Conservation (phyloP, 2,113 vertebrate genomes). For the Ivindomyrus marchei region DNA sequence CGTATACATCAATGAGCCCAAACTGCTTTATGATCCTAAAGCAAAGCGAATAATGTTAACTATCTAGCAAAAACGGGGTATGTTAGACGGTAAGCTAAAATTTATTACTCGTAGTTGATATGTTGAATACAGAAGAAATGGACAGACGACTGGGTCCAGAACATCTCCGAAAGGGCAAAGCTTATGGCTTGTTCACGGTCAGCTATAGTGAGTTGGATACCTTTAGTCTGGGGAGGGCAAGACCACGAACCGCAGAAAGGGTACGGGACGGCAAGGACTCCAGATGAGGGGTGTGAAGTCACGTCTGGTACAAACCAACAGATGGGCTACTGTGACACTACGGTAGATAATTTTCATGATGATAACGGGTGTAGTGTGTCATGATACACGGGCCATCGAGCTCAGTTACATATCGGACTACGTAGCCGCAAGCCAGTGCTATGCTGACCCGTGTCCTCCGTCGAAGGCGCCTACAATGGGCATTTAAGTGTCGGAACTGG, state of each 20-base stretch:
- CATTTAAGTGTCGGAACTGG: neutral
- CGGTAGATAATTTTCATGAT: neutral
- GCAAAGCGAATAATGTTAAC: neutral
- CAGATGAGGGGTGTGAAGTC: neutral
- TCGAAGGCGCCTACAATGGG: neutral
- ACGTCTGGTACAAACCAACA: neutral
- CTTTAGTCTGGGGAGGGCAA: neutral
- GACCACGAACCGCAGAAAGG: neutral
- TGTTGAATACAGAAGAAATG: neutral
- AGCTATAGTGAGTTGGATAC: neutral
- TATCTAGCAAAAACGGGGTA: neutral
- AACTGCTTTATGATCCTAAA: neutral
- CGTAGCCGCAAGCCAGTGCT: neutral
- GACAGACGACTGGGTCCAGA: neutral
- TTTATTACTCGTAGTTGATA: neutral
- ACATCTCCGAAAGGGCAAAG: neutral
- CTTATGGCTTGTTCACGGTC: neutral
- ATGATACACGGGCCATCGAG: neutral
- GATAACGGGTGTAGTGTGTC: neutral
- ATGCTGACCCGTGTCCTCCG: neutral
- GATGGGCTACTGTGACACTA: neutral
- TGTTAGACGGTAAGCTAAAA: neutral
- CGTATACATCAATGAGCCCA: neutral
- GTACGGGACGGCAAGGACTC: neutral
- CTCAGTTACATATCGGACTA: neutral